Conservation (phyloP, 2,888 invertebrate genomes). For the Flexamia atlantica region DNA sequence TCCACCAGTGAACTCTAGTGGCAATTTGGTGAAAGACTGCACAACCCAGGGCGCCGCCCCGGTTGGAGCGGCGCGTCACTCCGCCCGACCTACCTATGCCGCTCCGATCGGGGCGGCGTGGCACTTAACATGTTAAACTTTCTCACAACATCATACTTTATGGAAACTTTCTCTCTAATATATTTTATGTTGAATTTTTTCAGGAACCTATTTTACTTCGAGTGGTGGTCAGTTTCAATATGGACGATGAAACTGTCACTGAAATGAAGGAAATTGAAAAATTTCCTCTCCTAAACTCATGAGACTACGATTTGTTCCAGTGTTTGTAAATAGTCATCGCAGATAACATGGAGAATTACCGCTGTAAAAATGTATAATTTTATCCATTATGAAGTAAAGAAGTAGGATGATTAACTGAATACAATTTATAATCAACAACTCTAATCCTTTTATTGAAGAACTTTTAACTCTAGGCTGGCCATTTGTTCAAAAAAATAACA, state of each 20-base stretch:
- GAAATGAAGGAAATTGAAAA: slow-evolving; percentile 86
- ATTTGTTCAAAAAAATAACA: background rate
- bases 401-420: slow-evolving; percentile 18
- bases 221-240: slow-evolving; percentile 87
- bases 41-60: too few species aligned
- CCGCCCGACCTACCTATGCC: too few species aligned
- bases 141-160: too few species aligned
- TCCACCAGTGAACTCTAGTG: too few species aligned
- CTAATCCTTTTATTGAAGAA: background rate
- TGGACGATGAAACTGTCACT: slow-evolving; percentile 86
- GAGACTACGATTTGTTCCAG: slow-evolving; percentile 73
- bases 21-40: too few species aligned
- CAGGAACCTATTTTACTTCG: slow-evolving; percentile 80
- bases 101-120: too few species aligned
- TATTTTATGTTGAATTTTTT: slow-evolving; percentile 61
- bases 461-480: background rate
- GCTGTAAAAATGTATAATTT: slow-evolving; percentile 46
- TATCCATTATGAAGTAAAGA: background rate
- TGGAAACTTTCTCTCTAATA: too few species aligned
- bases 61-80: too few species aligned
- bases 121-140: too few species aligned
- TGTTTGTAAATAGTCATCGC: slow-evolving; percentile 32
- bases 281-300: slow-evolving; percentile 75
- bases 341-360: background rate
- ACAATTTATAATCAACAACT: background rate